These are phyloP conservation scores for Microctonus brassicae DNA, from an alignment of 2,888 invertebrate species.

Conservation along the genomic window DNA sequence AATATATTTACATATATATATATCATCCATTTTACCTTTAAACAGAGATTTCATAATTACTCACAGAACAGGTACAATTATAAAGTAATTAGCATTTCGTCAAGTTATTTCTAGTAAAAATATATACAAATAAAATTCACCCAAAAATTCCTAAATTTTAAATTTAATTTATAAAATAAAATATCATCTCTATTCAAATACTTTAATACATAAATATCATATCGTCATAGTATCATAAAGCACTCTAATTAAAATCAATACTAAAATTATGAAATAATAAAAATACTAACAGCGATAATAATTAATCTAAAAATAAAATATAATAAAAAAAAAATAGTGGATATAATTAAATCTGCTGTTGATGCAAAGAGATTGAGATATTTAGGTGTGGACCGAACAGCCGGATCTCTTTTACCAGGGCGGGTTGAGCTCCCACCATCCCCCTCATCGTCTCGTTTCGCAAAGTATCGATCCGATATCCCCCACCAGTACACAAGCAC, in stretches of 20 bases:
- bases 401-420: conserved; percentile 37
- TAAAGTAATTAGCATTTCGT: not conserved
- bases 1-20: no score
- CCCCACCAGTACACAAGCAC: conserved; percentile 42
- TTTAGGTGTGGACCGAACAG: conserved; percentile 13
- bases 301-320: not conserved
- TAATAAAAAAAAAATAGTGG: not conserved
- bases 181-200: no score
- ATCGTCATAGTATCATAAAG: no score
- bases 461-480: conserved; percentile 66
- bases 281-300: not conserved
- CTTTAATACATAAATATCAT: no score
- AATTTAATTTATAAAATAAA: not conserved
- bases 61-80: not conserved
- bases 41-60: not conserved
- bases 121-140: not conserved
- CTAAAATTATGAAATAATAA: not conserved
- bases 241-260: no score
- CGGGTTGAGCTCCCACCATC: conserved; percentile 39
- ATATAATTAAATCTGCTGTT: not conserved
- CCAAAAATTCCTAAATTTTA: not conserved
- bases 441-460: conserved; percentile 54
- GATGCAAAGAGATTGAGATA: conserved; percentile 25
- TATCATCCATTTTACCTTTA: not conserved
- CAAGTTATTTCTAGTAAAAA: not conserved